Conservation (phyloP, 2,888 invertebrate species). For the Acronicta aceris region DNA sequence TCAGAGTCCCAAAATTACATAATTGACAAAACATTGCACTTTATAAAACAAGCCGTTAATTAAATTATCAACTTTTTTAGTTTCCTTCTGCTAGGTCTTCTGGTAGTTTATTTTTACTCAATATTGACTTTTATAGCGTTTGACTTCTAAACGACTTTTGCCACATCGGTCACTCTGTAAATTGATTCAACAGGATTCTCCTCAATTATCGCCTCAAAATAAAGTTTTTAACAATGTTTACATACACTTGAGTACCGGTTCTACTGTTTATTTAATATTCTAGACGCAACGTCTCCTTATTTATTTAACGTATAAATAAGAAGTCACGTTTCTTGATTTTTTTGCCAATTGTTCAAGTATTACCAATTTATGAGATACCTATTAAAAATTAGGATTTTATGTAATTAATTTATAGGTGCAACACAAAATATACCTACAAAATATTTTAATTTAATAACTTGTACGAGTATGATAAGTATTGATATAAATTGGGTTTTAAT, state of each 20-base stretch:
- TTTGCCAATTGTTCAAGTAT: constrained; percentile 34
- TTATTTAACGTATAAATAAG: constrained; percentile 44
- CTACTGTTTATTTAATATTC: constrained; percentile 56
- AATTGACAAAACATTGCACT: constrained; percentile 21
- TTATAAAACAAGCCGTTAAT: constrained; percentile 9
- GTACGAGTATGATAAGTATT: background rate
- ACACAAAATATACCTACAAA: background rate
- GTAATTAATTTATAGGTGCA: background rate
- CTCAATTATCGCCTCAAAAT: constrained; percentile 67
- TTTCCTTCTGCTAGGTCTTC: constrained; percentile 13
- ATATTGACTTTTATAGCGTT: constrained; percentile 43
- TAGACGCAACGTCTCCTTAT: constrained; percentile 48
- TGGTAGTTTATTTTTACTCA: constrained; percentile 23
- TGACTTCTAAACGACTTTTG: constrained; percentile 68
- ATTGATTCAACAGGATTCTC: constrained; percentile 69
- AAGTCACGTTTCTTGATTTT: constrained; percentile 42
- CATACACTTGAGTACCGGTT: constrained; percentile 64
- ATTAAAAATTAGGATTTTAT: constrained; percentile 3
- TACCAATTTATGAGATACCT: constrained; percentile 2
- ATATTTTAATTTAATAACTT: background rate
- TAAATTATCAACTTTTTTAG: constrained; percentile 18
- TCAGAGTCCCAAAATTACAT: constrained; percentile 18
- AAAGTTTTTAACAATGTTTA: constrained; percentile 67
- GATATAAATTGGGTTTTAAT: background rate
- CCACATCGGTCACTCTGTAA: constrained; percentile 63